A percentile compares a stretch with the other conserved stretches of the same genome.
These are phyloP conservation scores for Theonella swinhoei DNA, from an alignment of 37 sponge, comb jelly and placozoan genomes.

Conservation along the genomic window DNA sequence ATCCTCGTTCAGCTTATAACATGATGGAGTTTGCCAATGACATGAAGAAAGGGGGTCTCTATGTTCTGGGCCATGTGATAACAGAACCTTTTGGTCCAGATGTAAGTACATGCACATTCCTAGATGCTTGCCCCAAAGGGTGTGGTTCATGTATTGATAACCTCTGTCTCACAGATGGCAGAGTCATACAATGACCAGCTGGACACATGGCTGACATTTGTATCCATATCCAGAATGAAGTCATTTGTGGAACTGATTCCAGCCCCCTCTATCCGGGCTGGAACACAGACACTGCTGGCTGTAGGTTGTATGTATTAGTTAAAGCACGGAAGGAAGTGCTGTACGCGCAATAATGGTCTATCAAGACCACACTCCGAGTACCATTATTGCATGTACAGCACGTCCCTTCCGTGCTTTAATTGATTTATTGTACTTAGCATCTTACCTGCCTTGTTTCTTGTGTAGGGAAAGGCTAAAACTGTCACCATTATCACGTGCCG, in stretches of 20 bases:
- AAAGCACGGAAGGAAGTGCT: too few species aligned
- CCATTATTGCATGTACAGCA: too few species aligned
- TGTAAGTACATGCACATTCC: conserved; percentile 38
- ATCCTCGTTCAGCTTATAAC: conserved; percentile 82
- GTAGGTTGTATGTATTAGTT: conserved; percentile 57
- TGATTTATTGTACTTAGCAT: too few species aligned
- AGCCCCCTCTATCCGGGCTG: conserved; percentile 68
- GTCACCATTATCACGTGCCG: too few species aligned
- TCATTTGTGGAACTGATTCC: conserved; percentile 95
- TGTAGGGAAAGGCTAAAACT: too few species aligned
- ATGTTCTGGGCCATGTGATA: conserved; percentile 87
- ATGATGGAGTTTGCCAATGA: conserved; percentile 95
- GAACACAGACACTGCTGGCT: conserved; percentile 81
- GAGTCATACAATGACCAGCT: conserved; percentile 52
- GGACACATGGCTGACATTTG: conserved; percentile 90
- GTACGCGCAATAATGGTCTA: too few species aligned
- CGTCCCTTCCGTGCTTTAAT: too few species aligned
- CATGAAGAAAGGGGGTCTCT: conserved; percentile 96
- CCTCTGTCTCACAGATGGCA: conserved; percentile 48
- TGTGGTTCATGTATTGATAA: too few species aligned
- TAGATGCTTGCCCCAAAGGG: background rate
- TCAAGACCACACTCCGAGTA: too few species aligned
- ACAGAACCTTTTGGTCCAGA: conserved; percentile 51
- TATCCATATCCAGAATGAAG: conserved; percentile 86
- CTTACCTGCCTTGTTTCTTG: too few species aligned